Percentiles rank a stretch among this genome's conserved stretches.
phyloP scores from a whole-genome alignment of 2,797 vertebrate genomes.

The Petrocephalus schoutedeni region DNA sequence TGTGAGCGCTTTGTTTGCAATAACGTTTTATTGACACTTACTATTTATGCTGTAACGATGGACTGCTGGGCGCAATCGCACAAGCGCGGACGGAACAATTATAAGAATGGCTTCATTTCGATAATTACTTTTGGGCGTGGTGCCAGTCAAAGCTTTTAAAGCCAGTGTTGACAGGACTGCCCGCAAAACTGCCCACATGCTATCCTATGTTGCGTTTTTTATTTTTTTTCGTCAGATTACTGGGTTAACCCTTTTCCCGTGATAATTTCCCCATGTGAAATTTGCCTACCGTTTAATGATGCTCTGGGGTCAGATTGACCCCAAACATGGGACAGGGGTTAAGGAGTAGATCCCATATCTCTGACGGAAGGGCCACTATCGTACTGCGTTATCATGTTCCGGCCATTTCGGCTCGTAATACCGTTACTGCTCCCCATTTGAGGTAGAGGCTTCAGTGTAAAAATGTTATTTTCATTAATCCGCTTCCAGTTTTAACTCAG shows the following conservation, averaged over 20 bases:
- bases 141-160: constrained; percentile 12
- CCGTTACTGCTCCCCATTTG: neutral
- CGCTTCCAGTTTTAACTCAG: neutral
- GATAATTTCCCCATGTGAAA: no score
- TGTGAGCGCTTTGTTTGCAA: neutral
- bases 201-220: neutral
- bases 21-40: constrained; percentile 6
- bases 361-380: neutral
- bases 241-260: no score
- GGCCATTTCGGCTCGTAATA: neutral
- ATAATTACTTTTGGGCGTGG: neutral
- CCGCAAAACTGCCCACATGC: neutral
- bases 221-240: neutral
- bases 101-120: neutral
- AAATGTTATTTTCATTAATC: neutral
- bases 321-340: neutral
- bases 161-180: neutral
- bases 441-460: neutral
- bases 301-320: no score
- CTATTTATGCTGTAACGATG: constrained; percentile 1
- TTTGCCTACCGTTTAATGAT: no score
- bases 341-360: neutral
- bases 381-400: neutral
- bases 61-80: neutral
- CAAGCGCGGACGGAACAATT: neutral